Base-by-base conservation (phyloP, 1,140 invertebrate genomes). In the Sycophila sp. region DNA sequence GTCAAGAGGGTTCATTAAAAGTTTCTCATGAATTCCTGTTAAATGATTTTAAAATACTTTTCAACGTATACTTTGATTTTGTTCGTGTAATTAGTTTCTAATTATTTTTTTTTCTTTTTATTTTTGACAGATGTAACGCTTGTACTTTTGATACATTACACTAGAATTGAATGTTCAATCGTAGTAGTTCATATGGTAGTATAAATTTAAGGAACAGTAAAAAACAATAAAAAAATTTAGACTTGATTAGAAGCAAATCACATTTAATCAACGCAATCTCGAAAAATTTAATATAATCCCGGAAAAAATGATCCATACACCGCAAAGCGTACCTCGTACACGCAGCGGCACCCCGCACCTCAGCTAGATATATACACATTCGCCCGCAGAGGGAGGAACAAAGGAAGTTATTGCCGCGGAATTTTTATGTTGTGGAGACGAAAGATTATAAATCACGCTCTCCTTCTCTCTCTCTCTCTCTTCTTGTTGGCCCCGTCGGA, bases 321-420 rank as follows among this genome's bases (percentile, higher is more conserved):
- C 28, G 24, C 24, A 24, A 6, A 13, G 24, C 4, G 36, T 28
- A 26, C n/a, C n/a, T n/a, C 28, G 24, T 36, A 65, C 51, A 76
- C 65, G 55, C 51, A n/a, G 7, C 7, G 63, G 58, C 73, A 75
- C 75, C 76, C 77, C 73, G 67, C 75, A 64, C 73, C n/a, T n/a
- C 17, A 47, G 15, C 4, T 13, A 28, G 24, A 28, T 30, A 34
- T 51, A 55, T 38, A 59, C 19, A 60, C 38, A 62, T 19, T 4
- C 45, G 36, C 76, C 75, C 77, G 73, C 74, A 75, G 74, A 80
- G 82, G 79, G 76, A 78, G 78, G 80, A 86, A 85, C 83, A 85
- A 86, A 85, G 80, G 80, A 84, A 85, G 83, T 85, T 84, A 85
- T 85, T 80, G 81, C 77, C 75, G 75, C 75, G 82, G 84, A 85